Conservation (phyloP, 2,888 invertebrate species). For the Helicoverpa assulta region DNA sequence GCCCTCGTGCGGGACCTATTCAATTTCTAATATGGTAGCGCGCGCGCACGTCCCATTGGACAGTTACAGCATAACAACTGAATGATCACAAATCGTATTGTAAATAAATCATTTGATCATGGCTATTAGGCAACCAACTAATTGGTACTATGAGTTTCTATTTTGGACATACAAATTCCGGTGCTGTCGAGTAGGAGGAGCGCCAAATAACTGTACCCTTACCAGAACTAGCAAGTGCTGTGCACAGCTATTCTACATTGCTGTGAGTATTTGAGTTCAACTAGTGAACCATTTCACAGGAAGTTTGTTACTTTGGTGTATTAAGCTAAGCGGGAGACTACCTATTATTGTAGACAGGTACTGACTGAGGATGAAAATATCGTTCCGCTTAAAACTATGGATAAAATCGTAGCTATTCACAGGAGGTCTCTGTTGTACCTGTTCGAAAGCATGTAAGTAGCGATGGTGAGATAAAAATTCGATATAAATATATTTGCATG, state of each 20-base stretch:
- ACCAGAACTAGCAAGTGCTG: not conserved
- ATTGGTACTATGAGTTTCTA: constrained; percentile 38
- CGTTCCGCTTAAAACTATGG: too few relatives aligned
- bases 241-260: too few relatives aligned
- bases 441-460: constrained; percentile 18
- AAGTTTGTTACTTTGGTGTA: too few relatives aligned
- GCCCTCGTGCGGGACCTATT: constrained; percentile 85
- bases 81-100: constrained; percentile 74
- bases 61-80: constrained; percentile 77
- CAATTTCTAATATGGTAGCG: constrained; percentile 88
- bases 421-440: too few relatives aligned
- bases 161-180: constrained; percentile 34
- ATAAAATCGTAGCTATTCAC: too few relatives aligned
- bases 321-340: too few relatives aligned
- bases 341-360: too few relatives aligned
- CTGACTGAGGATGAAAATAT: too few relatives aligned
- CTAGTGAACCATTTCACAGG: too few relatives aligned
- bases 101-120: constrained; percentile 68
- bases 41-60: constrained; percentile 81
- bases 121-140: constrained; percentile 50
- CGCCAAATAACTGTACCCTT: constrained; percentile 4
- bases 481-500: constrained; percentile 42
- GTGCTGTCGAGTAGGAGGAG: constrained; percentile 11
- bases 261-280: too few relatives aligned
- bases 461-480: constrained; percentile 40